Conservation (phyloP, 2,113 vertebrate species). For the Istiophorus platypterus region DNA sequence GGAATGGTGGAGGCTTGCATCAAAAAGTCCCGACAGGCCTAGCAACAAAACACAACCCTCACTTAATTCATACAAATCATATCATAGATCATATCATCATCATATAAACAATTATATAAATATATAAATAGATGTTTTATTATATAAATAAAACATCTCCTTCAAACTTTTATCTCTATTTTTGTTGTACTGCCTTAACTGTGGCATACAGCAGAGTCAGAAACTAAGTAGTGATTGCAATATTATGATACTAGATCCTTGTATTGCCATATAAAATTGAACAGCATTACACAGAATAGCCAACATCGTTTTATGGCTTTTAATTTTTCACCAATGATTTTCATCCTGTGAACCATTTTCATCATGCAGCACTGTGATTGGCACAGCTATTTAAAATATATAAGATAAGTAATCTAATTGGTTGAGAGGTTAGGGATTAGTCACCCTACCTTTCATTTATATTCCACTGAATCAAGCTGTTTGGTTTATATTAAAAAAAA, state of each 20-base stretch:
- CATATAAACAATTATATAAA: conserved; percentile 1
- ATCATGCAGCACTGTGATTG: no score
- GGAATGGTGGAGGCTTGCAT: conserved; percentile 91
- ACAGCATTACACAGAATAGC: not conserved
- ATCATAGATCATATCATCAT: not conserved
- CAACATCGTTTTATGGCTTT: not conserved
- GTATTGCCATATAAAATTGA: not conserved
- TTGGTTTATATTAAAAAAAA: no score
- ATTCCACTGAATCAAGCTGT: no score
- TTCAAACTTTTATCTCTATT: not conserved
- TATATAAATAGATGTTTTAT: no score
- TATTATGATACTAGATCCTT: no score
- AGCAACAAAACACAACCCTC: conserved; percentile 39
- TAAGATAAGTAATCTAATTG: no score
- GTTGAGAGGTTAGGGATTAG: no score
- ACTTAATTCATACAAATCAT: conserved; percentile 17
- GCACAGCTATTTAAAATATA: no score
- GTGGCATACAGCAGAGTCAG: not conserved
- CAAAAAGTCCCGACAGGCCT: conserved; percentile 93
- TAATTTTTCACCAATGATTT: no score
- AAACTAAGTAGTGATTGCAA: not conserved
- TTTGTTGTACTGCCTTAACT: not conserved
- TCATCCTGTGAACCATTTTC: no score
- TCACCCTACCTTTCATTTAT: no score
- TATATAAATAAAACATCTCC: not conserved